Percentiles rank a stretch among this genome's conserved stretches.
Evolutionary conservation across 2,113 vertebrate genomes (phyloP).

Genomic region (Pelodiscus sinensis): DNA sequence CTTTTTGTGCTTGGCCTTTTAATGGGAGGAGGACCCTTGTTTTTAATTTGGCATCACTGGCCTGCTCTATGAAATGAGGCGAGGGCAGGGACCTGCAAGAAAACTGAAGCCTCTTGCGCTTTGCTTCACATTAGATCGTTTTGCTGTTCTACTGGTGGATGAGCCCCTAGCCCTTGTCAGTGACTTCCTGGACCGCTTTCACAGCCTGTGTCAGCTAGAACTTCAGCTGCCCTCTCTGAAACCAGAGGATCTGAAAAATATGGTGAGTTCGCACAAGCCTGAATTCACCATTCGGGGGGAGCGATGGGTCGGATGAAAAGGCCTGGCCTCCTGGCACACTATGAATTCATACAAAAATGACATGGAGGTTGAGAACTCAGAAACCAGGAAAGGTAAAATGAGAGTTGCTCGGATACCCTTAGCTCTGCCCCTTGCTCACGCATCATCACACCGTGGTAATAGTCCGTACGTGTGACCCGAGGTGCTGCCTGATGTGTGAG

Average conservation of each 20-base stretch:
- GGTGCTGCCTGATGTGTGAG: not conserved
- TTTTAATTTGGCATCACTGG: not conserved
- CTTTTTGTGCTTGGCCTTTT: not conserved
- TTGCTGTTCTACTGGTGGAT: conserved; percentile 86
- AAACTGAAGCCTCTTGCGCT: not conserved
- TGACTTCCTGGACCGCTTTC: conserved; percentile 88
- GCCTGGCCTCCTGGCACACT: fast-evolving
- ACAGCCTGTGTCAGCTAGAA: conserved; percentile 86
- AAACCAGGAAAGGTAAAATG: fast-evolving
- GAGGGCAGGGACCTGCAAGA: not conserved
- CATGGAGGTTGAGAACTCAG: fast-evolving
- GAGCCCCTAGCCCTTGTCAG: conserved; percentile 86
- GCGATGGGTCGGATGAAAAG: fast-evolving
- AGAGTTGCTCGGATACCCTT: not conserved
- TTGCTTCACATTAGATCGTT: conserved; percentile 81
- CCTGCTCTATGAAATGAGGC: fast-evolving
- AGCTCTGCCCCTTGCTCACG: not conserved
- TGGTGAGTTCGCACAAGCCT: conserved; percentile 79
- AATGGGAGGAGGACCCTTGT: fast-evolving
- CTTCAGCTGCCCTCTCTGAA: conserved; percentile 91
- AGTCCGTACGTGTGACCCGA: fast-evolving
- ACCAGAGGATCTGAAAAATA: conserved; percentile 87
- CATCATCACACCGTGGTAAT: fast-evolving
- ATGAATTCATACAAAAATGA: not conserved
- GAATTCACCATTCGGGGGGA: fast-evolving